Base-by-base conservation (phyloP, 2,888 invertebrate species). In the Gymnocheta viridis region DNA sequence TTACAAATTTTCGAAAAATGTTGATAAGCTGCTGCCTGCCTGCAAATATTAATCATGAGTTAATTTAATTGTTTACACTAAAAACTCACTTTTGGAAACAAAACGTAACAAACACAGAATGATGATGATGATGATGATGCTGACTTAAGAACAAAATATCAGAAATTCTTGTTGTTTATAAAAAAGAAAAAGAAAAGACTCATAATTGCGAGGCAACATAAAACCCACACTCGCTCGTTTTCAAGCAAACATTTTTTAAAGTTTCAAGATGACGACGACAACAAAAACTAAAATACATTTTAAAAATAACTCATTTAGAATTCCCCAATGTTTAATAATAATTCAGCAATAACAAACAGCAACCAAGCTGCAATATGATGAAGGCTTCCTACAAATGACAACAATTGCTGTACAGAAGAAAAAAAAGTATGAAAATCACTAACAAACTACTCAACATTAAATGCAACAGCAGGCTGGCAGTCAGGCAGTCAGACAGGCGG, bases 291-390 rank as follows among this genome's bases (percentile, higher is more conserved):
- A 70, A 62, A 78, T 73, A 78, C 76, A 72, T 72, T 49, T 47
- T 38, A 77, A 81, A 81, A 81, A 84, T 84, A 84, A 84, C 84
- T 84, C 81, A 84, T 84, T 84, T 84, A 81, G 77, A 84, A 84
- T 78, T 84, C 84, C 84, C 84, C 84, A 73, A 78, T 73, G 84
- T 62, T 84, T 81, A 84, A 81, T 84, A 84, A 83, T 77, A 77
- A 56, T 72, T 38, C 51, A 51, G 22, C 44, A 73, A 54, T n/a
- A 64, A 60, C n/a, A 51, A 54, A 60, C n/a, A 51, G 41, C 10
- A 49, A 14, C 19, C 6, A 44, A 62, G 62, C 38, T 73, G 73
- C 73, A 73, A 60, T 73, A 60, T 73, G 60, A 49, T 22, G 66
- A 24, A 66, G 56, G 27, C 66, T 49, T 60, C 69, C 12, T 60